Evolutionary conservation across 2,113 vertebrate genomes (phyloP), one percentile per base, ranked within the genome.

Genomic region (Pteruthius melanotis): DNA sequence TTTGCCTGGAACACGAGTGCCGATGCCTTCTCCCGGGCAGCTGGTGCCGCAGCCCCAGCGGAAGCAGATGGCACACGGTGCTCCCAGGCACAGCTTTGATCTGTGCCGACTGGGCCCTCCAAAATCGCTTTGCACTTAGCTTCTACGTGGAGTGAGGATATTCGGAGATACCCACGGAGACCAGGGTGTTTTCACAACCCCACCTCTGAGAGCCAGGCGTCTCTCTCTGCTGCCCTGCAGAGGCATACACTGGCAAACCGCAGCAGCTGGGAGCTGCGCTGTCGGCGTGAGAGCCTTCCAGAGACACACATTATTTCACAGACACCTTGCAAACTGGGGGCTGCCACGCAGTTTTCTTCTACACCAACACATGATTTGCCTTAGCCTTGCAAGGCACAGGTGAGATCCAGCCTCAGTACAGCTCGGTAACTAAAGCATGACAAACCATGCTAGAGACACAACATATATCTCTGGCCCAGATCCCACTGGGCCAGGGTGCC

Each of bases 181-280:
- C 2, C 31, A 19, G 37, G 24, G 10, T 5, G 9, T 2, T 1
- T 47, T 66, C 39, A 23, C 40, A 47, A 28, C 16, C 30, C 21
- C 37, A 50, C 35, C 24, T 44, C 31, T 8, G 27, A 39, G n/a
- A 71, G 27, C 39, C 78, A 33, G 21, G 49, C 0, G 0, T 54
- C 63, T 42, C 33, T 37, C 80, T 59, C 39, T 76, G 45, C 21
- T 0, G 0, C 35, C 1, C 3, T 9, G 47, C 57, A 61, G 23
- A 53, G 72, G 15, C 28, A 20, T 24, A 16, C 27, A 6, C 0
- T 10, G 54, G 53, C 54, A 59, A 53, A 71, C 7, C 0, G 0
- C 64, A 63, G n/a, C 5, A 4, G 50, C 2, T 4, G 59, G 49
- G 17, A 44, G n/a, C 30, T 52, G 44, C 0, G 0, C 33, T 54